Percentiles rank a stretch among this genome's conserved stretches.
Conservation (phyloP, 2,888 invertebrate genomes). For the Dryadula phaetusa region DNA sequence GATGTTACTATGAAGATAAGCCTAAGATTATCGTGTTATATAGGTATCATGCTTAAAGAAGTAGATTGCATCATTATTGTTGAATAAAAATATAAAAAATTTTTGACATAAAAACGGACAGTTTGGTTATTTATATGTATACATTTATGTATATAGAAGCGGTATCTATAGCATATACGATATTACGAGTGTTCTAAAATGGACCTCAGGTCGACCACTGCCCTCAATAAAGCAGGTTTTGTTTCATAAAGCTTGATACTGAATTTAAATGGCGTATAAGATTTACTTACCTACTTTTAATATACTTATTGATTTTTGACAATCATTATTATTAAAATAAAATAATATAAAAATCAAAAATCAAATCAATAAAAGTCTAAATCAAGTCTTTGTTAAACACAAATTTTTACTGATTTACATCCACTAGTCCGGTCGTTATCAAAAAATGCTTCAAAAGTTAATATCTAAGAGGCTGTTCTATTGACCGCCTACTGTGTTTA, state of each 20-base stretch:
- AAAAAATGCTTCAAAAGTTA: too few relatives aligned
- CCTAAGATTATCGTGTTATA: too few relatives aligned
- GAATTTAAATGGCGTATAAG: conserved; percentile 34
- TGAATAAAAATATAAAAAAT: neutral
- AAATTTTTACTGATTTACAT: too few relatives aligned
- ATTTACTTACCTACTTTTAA: conserved; percentile 32
- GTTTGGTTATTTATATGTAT: neutral
- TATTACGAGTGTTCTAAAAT: conserved; percentile 30
- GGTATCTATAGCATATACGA: neutral
- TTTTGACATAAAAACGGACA: neutral
- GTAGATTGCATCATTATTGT: neutral
- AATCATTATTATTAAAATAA: neutral
- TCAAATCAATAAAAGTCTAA: too few relatives aligned
- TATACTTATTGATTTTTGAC: conserved; percentile 18
- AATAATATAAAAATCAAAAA: neutral
- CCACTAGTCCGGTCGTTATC: too few relatives aligned
- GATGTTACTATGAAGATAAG: too few relatives aligned
- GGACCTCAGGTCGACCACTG: conserved; percentile 27
- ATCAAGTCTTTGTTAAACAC: too few relatives aligned
- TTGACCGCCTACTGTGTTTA: too few relatives aligned
- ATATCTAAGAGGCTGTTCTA: too few relatives aligned
- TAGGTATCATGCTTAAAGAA: neutral
- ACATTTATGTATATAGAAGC: neutral
- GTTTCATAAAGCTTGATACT: conserved; percentile 41
- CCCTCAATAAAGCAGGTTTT: conserved; percentile 41